Conservation (phyloP, 2,888 invertebrate genomes). For the Tipula unca region DNA sequence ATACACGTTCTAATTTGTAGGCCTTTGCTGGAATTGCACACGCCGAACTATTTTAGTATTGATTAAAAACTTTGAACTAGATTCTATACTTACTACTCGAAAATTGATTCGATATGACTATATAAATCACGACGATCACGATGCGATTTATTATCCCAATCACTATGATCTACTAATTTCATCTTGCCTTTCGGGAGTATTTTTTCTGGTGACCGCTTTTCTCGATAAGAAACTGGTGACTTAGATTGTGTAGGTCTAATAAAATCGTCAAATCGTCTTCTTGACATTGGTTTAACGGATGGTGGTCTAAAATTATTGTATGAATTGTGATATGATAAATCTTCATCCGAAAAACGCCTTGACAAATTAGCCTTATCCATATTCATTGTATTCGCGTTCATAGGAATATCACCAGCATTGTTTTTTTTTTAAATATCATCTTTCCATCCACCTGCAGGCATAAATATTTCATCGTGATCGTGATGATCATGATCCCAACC, state of each 20-base stretch:
- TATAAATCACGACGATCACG: not conserved
- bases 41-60: not conserved
- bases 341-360: not conserved
- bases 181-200: too few species aligned
- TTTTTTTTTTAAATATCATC: not conserved
- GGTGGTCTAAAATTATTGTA: not conserved
- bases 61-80: not conserved
- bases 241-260: too few species aligned
- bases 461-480: not conserved
- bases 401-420: not conserved
- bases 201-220: not conserved
- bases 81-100: not conserved
- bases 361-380: not conserved
- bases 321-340: not conserved
- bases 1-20: constrained; percentile 43
- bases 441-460: not conserved
- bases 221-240: too few species aligned
- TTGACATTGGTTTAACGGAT: not conserved
- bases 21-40: not conserved
- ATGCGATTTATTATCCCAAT: not conserved
- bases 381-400: too few species aligned
- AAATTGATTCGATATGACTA: not conserved
- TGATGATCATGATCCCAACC: not conserved
- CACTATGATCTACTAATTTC: not conserved
- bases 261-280: too few species aligned